Evolutionary conservation across 2,888 invertebrate species (phyloP).

Genomic region (Baronia brevicornis): DNA sequence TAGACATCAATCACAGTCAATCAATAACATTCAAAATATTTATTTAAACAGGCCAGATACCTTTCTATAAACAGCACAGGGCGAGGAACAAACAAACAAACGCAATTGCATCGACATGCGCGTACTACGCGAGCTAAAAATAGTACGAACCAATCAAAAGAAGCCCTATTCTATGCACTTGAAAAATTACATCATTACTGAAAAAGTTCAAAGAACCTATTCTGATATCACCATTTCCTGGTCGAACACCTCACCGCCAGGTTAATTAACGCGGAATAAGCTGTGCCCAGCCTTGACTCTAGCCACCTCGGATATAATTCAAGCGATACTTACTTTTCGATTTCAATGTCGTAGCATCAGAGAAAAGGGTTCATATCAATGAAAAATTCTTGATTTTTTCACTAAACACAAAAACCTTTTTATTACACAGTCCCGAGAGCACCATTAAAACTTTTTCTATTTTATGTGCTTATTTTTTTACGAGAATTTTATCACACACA

Average conservation of each 20-base stretch:
- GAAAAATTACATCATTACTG: constrained; percentile 31
- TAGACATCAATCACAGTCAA: too few relatives aligned
- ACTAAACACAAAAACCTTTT: constrained; percentile 4
- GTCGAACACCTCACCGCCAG: constrained; percentile 40
- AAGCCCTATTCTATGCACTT: constrained; percentile 32
- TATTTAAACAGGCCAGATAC: too few relatives aligned
- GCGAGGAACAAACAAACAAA: constrained; percentile 72
- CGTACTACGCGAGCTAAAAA: constrained; percentile 53
- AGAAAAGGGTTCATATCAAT: constrained; percentile 23
- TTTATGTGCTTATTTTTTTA: constrained; percentile 37
- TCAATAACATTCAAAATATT: too few relatives aligned
- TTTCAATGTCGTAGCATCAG: constrained; percentile 15
- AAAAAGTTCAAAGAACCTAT: constrained; percentile 42
- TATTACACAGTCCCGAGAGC: constrained; percentile 7
- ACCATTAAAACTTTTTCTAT: constrained; percentile 10
- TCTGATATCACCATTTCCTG: constrained; percentile 60
- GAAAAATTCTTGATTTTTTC: constrained; percentile 12
- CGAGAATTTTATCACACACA: constrained; percentile 36
- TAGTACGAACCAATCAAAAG: constrained; percentile 41
- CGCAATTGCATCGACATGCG: constrained; percentile 32
- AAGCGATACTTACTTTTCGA: constrained; percentile 21
- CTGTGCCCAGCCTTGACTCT: constrained; percentile 29
- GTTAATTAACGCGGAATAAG: constrained; percentile 30
- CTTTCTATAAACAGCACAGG: constrained; percentile 66
- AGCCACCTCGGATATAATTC: constrained; percentile 23